Evolutionary conservation across 2,797 vertebrate genomes (phyloP), one percentile per base, ranked within the genome.

Genomic region (Takifugu ocellatus): DNA sequence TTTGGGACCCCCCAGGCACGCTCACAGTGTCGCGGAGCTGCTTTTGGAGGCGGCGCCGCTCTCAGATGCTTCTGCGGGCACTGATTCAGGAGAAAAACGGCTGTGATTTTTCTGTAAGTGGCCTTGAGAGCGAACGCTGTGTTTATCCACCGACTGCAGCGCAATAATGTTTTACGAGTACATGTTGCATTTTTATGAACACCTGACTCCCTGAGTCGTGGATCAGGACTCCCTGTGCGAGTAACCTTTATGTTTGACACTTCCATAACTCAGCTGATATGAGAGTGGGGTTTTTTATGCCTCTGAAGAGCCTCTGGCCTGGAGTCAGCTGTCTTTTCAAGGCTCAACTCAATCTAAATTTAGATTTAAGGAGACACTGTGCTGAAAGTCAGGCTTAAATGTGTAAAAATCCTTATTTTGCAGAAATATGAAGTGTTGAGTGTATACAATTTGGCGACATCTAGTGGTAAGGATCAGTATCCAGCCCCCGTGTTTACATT

Each of bases 131-230:
- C 49, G 45, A 61, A 42, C 11, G 6, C 48, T 24, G 59, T 68
- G 66, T 75, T 83, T 80, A 69, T 68, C 72, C 62, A 43, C 29
- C 59, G 69, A 56, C 43, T 12, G 63, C 63, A 17, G 43, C 4
- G 51, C 67, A 60, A 49, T 72, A 36, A 75, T 70, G 43, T 81
- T 84, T 74, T 75, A 78, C 70, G 68, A 71, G 67, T 39, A 29
- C 44, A 42, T 63, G 60, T 72, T 73, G 61, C 29, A 53, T 58
- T 68, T 69, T 75, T 71, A 74, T 59, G 62, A 77, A 49, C 66
- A 73, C 63, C 31, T 68, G 63, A 64, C 62, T 70, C 60, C 57
- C 60, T 7, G 48, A 61, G 60, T 49, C 25, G 42, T 25, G 61
- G 2, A 42, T 59, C 49, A 5, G 8, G 36, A 51, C 60, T 52